Base-by-base conservation (phyloP, 1,140 invertebrate genomes). In the Heliconius himera region DNA sequence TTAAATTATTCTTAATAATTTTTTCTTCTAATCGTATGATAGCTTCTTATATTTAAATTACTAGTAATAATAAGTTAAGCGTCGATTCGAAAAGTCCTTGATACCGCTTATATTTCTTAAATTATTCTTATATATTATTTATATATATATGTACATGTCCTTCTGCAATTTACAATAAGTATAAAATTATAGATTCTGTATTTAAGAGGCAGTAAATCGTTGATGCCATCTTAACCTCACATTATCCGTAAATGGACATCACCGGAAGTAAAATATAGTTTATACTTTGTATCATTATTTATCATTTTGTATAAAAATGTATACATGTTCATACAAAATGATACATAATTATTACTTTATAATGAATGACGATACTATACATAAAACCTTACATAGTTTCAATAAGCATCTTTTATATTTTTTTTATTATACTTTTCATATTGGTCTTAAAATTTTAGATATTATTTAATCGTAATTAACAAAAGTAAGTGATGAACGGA, bases 141-240 rank as follows among this genome's bases (percentile, higher is more conserved):
- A 26, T 60, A 26, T 13, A 60, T 26, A 56, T 54, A 41, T 41
- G 9, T 41, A 22, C 22, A 8, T 66, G 60, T 29, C 60, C 60
- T 51, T 66, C 26, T 66, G 9, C 8, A 26, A 16, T 16, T 66
- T 66, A 16, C 11, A 26, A 66, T 66, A 29, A 1, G 60, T 66
- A n/a, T 66, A 16, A 66, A 66, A 26, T 29, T 26, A 66, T 66
- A 66, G 9, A 66, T 66, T 29, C 22, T 6, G 60, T 16, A 66
- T 29, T 66, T 66, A 66, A 66, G 22, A 66, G 9, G 60, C 13
- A 66, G 22, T 66, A 29, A 66, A 66, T 66, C 60, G 13, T 26
- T 22, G 60, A 56, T 66, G 60, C 8, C 60, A 66, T 13, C 9
- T 66, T 66, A 66, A 66, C 60, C 60, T 66, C 60, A 29, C 60